Evolutionary conservation across 2,888 invertebrate genomes (phyloP).

Genomic region (Drosophila lutescens): DNA sequence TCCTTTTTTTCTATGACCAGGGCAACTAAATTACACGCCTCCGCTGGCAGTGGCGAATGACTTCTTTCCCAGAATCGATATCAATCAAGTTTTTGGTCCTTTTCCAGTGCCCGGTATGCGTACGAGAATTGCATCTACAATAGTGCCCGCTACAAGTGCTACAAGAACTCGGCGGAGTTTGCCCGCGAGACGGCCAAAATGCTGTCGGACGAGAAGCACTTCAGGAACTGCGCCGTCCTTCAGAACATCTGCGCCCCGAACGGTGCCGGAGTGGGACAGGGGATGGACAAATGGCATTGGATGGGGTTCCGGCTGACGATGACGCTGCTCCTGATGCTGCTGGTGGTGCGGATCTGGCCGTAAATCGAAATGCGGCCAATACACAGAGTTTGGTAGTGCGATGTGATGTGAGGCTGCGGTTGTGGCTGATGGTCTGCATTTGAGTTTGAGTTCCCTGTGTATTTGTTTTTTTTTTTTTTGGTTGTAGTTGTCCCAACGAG

Average conservation of each 20-base stretch:
- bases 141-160: slow-evolving; percentile 84
- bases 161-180: slow-evolving; percentile 82
- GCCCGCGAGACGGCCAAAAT: slow-evolving; percentile 83
- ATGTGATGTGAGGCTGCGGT: slow-evolving; percentile 23
- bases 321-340: slow-evolving; percentile 32
- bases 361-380: slow-evolving; percentile 34
- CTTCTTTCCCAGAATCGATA: slow-evolving; percentile 6
- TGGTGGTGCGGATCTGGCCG: slow-evolving; percentile 22
- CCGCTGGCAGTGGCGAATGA: slow-evolving; percentile 38
- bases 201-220: slow-evolving; percentile 83
- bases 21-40: neutral
- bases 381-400: slow-evolving; percentile 9
- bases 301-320: slow-evolving; percentile 28
- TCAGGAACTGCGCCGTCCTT: slow-evolving; percentile 81
- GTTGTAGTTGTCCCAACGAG: slow-evolving; percentile 49
- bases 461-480: neutral
- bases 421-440: slow-evolving; percentile 14
- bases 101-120: slow-evolving; percentile 82
- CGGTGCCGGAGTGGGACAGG: neutral
- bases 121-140: slow-evolving; percentile 84
- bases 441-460: slow-evolving; percentile 1
- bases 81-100: slow-evolving; percentile 7
- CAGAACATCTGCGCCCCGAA: slow-evolving; percentile 74
- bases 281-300: neutral
- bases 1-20: neutral